Percentiles rank a stretch among this genome's conserved stretches.
Evolutionary conservation across 2,113 vertebrate genomes (phyloP).

Genomic region (Mesitornis unicolor): DNA sequence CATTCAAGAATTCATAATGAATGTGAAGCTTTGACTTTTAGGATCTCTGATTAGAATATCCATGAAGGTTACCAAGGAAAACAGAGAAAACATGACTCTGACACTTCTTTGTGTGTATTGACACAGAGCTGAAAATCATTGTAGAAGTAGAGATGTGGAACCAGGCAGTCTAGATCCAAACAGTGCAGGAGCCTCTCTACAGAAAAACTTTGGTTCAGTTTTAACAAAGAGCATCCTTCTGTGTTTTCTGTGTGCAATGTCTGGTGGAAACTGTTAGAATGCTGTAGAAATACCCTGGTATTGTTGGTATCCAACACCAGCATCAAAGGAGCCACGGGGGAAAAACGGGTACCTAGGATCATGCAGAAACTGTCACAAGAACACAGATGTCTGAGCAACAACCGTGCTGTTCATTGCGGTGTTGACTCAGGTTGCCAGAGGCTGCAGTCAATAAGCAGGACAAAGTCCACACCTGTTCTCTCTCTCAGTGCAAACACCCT

Average conservation of each 20-base stretch:
- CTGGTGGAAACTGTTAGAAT: not conserved
- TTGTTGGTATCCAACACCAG: not conserved
- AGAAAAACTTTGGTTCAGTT: not conserved
- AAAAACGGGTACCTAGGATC: not conserved
- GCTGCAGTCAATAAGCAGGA: constrained; percentile 50
- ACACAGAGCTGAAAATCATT: not conserved
- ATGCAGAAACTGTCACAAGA: not conserved
- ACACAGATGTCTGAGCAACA: not conserved
- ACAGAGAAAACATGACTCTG: not conserved
- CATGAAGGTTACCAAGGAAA: not conserved
- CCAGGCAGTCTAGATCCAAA: not conserved
- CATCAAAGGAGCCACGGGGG: not conserved
- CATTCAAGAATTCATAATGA: not conserved
- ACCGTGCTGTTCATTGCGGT: not conserved
- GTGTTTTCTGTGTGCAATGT: not conserved
- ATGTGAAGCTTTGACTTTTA: not conserved
- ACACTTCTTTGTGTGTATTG: not conserved
- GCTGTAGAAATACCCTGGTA: not conserved
- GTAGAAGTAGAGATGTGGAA: not conserved
- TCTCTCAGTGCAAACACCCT: constrained; percentile 54
- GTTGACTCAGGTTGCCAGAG: constrained; percentile 46
- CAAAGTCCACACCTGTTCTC: constrained; percentile 62
- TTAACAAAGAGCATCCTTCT: not conserved
- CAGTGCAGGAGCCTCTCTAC: not conserved
- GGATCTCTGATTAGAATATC: not conserved